Conservation (phyloP, 1,140 invertebrate genomes). For the Meloidogyne exigua region DNA sequence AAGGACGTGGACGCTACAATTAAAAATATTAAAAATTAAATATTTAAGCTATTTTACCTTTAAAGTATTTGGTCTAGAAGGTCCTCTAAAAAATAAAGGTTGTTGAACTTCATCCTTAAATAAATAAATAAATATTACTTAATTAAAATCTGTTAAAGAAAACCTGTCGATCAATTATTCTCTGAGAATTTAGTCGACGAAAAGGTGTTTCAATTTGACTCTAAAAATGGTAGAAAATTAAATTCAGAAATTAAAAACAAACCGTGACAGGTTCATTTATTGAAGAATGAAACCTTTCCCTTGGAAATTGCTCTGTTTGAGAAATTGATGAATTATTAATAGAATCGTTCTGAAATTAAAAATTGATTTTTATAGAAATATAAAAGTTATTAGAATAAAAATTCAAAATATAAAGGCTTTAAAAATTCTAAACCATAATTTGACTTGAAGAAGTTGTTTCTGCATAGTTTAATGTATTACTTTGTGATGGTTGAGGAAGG, state of each 20-base stretch:
- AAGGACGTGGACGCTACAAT: not conserved
- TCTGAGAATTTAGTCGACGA: not conserved
- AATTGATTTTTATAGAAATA: no score
- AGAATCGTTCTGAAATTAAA: not conserved
- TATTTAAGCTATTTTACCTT: no score
- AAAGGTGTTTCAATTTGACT: not conserved
- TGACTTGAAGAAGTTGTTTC: not conserved
- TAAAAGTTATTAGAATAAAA: not conserved
- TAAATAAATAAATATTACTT: not conserved
- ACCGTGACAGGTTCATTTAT: not conserved
- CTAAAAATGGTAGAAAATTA: not conserved
- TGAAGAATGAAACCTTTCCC: not conserved
- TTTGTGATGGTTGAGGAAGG: not conserved
- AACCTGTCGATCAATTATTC: not conserved
- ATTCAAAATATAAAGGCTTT: no score
- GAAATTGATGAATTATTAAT: not conserved
- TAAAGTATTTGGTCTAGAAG: not conserved
- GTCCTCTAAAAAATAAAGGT: not conserved
- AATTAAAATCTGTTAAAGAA: not conserved
- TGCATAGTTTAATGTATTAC: no score
- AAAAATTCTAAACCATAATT: not conserved
- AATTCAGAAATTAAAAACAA: not conserved
- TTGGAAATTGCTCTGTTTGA: not conserved
- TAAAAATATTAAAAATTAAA: not conserved
- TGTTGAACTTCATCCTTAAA: not conserved